Evolutionary conservation across 2,888 invertebrate genomes (phyloP), one percentile per base, ranked within the genome.

Genomic region (Spisula solida): DNA sequence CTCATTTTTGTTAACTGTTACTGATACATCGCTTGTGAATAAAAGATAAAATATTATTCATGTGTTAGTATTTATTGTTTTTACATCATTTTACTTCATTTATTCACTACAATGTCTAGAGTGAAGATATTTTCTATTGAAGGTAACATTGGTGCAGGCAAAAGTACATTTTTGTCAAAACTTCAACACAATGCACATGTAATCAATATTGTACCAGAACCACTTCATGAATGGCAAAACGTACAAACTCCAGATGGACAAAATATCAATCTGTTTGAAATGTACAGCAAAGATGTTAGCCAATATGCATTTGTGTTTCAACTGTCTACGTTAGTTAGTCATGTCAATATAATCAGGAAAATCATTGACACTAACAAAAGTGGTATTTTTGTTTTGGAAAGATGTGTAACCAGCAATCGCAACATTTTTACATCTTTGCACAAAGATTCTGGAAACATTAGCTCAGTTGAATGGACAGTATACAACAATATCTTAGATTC

Each of bases 101-200:
- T n/a, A n/a, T 16, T 4, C 14, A 16, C 51, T 10, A 51, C 51
- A 51, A 51, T 51, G 47, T 34, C 8, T n/a, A 25, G n/a, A 25
- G 18, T 79, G n/a, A 41, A 79, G 47, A 41, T 79, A 41, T 79
- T 79, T 79, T 41, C 79, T 20, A 41, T 79, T 79, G 79, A 79
- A 1, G 79, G 79, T 47, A 79, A 79, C n/a, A 79, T 79, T 79
- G 79, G 79, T 31, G 79, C 79, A 16, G 79, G 79, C 79, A 79
- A 79, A 79, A 79, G 47, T 8, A 79, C 79, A 47, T 79, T 79
- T 20, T n/a, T 79, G 41, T 51, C 51, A 51, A 16, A 12, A 12
- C 51, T 51, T 51, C 51, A 51, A 51, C 12, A 51, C 12, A 16
- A 51, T 16, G 51, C 12, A 51, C 12, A 51, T 10, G 1, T 16